A percentile compares a stretch with the other conserved stretches of the same genome.
These are phyloP conservation scores for Pararge aegeria DNA, from an alignment of 1,140 invertebrate genomes.

Conservation along the genomic window DNA sequence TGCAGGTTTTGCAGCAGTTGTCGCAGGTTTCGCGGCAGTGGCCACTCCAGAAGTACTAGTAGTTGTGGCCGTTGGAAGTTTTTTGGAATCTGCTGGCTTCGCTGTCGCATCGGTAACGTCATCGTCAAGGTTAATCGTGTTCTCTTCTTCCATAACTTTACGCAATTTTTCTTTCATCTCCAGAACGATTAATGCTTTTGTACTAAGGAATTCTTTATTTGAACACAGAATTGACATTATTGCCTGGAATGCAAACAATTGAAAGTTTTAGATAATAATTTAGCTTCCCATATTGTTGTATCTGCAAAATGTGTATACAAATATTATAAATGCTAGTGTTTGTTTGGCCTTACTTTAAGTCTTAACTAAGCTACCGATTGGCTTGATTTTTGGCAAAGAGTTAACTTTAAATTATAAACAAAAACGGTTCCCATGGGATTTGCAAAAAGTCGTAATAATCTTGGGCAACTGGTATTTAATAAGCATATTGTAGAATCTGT, in stretches of 20 bases:
- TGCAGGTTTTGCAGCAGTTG: not conserved
- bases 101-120: not conserved
- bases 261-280: too few species aligned
- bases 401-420: too few species aligned
- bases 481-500: too few species aligned
- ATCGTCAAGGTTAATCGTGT: constrained; percentile 13
- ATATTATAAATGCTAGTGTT: too few species aligned
- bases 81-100: not conserved
- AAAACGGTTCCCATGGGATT: too few species aligned
- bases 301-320: too few species aligned
- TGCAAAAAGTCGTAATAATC: too few species aligned
- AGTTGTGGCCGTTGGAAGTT: not conserved
- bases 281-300: too few species aligned
- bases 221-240: constrained; percentile 25
- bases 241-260: constrained; percentile 17
- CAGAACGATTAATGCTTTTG: constrained; percentile 16
- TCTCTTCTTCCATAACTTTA: constrained; percentile 1
- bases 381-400: too few species aligned
- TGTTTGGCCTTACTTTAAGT: too few species aligned
- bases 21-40: not conserved
- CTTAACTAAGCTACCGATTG: too few species aligned
- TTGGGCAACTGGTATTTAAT: too few species aligned
- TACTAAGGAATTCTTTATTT: constrained; percentile 25
- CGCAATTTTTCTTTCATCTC: constrained; percentile 10
- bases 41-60: not conserved